phyloP scores from a whole-genome alignment of 2,113 vertebrate species.

The Oncorhynchus kisutch region DNA sequence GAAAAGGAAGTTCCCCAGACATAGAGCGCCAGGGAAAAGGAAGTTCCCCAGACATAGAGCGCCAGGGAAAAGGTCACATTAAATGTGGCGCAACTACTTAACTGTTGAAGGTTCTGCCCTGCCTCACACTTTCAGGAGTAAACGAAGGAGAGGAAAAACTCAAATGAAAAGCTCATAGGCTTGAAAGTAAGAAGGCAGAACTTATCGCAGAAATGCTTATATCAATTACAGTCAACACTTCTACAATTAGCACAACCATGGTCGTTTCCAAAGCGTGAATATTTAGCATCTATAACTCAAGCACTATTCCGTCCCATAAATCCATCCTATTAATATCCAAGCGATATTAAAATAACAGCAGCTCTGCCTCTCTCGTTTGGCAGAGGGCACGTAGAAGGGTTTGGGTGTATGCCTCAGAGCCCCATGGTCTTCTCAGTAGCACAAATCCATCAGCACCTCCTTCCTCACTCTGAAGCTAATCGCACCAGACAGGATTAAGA shows the following conservation, averaged over 20 bases:
- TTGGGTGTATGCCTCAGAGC: conserved; percentile 14
- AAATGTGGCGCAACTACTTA: conserved; percentile 9
- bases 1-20: conserved; percentile 21
- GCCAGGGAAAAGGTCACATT: conserved; percentile 3
- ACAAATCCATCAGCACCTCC: conserved; percentile 27
- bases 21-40: conserved; percentile 4
- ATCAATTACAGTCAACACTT: not conserved
- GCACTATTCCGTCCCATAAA: not conserved
- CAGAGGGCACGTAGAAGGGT: not conserved
- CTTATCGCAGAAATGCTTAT: not conserved
- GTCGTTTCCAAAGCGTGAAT: not conserved
- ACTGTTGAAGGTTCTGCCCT: not conserved
- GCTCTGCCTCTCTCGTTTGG: conserved; percentile 8
- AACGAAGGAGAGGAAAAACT: not conserved
- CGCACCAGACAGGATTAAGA: not conserved
- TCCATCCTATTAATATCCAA: conserved; percentile 33
- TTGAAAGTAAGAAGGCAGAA: not conserved
- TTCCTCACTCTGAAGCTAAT: not conserved
- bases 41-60: conserved; percentile 15
- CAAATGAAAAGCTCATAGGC: not conserved
- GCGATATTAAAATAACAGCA: conserved; percentile 36
- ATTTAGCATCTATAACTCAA: not conserved
- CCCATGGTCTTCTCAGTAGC: conserved; percentile 17
- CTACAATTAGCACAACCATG: not conserved
- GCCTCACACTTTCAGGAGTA: not conserved